These are phyloP conservation scores for Melieria omissa DNA, from an alignment of 2,888 invertebrate species.

Conservation along the genomic window DNA sequence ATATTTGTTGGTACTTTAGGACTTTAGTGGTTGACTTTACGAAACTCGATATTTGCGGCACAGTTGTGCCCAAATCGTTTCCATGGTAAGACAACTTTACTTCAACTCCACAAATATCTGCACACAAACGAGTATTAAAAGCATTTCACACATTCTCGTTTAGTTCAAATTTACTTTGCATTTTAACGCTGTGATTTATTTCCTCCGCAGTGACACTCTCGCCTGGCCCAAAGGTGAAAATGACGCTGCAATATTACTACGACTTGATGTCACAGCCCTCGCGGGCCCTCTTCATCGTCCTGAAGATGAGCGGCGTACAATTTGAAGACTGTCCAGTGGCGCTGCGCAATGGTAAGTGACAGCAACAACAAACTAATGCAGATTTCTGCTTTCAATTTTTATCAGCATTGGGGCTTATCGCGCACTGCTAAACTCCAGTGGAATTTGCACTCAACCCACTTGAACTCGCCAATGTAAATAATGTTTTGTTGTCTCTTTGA, in stretches of 20 bases:
- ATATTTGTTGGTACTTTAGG: too few relatives aligned
- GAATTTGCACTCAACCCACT: not conserved
- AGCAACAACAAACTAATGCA: not conserved
- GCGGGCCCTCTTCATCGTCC: conserved; percentile 76
- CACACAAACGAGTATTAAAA: too few relatives aligned
- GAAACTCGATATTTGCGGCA: too few relatives aligned
- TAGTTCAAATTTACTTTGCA: too few relatives aligned
- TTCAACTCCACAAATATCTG: too few relatives aligned
- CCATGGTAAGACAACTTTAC: too few relatives aligned
- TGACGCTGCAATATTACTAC: conserved; percentile 73
- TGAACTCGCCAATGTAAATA: not conserved
- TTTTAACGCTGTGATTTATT: not conserved
- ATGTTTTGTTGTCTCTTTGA: not conserved
- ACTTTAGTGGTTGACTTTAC: too few relatives aligned
- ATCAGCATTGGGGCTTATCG: not conserved
- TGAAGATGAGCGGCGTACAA: conserved; percentile 73
- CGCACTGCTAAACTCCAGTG: not conserved
- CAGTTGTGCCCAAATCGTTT: too few relatives aligned
- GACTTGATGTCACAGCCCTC: conserved; percentile 83
- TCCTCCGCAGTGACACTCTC: conserved; percentile 30
- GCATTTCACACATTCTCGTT: too few relatives aligned
- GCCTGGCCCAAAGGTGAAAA: conserved; percentile 31
- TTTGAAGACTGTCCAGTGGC: conserved; percentile 73
- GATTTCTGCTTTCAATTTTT: not conserved
- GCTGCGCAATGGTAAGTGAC: conserved; percentile 71